Conservation (phyloP, 2,113 vertebrate species). For the Steatornis caripensis region DNA sequence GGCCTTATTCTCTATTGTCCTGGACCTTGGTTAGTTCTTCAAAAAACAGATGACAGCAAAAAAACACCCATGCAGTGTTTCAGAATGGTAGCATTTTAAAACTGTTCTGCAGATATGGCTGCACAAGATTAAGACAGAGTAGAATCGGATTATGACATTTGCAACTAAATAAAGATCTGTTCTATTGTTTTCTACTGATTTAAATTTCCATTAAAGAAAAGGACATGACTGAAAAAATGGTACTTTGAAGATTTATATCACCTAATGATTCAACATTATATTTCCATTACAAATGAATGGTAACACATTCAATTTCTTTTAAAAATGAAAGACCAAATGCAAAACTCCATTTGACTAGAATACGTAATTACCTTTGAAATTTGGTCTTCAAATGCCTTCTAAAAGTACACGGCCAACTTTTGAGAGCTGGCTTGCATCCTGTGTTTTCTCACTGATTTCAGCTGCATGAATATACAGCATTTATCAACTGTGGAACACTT, state of each 20-base stretch:
- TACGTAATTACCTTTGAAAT: conserved; percentile 30
- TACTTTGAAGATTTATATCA: conserved; percentile 47
- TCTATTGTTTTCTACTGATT: conserved; percentile 16
- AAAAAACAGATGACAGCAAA: background rate
- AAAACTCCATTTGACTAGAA: conserved; percentile 31
- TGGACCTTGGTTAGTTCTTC: background rate
- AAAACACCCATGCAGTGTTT: background rate
- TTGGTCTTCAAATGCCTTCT: conserved; percentile 19
- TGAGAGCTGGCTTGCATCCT: background rate
- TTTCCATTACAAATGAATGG: conserved; percentile 51
- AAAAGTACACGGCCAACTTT: conserved; percentile 20
- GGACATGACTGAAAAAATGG: conserved; percentile 31
- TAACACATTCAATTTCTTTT: conserved; percentile 30
- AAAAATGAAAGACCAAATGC: conserved; percentile 48
- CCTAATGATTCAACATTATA: conserved; percentile 55
- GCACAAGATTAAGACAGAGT: background rate
- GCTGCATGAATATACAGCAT: background rate
- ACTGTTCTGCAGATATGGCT: background rate
- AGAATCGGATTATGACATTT: background rate
- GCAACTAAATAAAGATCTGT: conserved; percentile 20
- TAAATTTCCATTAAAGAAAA: conserved; percentile 43
- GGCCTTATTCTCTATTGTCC: background rate
- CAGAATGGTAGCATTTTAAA: background rate
- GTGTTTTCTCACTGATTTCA: background rate
- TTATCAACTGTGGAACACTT: background rate